These are phyloP conservation scores for Neosilurus mollespiculum DNA, from an alignment of 2,797 vertebrate genomes.

Conservation along the genomic window DNA sequence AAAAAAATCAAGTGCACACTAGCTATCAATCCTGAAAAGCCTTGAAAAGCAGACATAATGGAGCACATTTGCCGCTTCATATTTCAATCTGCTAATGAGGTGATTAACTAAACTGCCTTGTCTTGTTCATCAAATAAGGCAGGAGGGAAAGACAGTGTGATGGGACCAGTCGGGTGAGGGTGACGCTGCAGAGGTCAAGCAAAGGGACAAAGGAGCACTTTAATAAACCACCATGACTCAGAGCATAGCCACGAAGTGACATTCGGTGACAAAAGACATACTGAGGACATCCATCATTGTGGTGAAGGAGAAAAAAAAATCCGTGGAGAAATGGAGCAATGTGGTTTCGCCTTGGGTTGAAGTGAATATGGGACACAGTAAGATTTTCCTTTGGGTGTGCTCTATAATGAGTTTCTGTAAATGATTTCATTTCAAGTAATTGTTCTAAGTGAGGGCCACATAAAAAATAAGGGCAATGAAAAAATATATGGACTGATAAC, in stretches of 20 bases:
- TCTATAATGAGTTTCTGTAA: constrained; percentile 18
- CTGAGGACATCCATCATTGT: constrained; percentile 51
- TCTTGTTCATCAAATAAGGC: constrained; percentile 54
- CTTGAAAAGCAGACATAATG: constrained; percentile 45
- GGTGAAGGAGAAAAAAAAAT: neutral
- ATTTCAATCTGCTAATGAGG: constrained; percentile 59
- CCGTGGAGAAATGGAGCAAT: neutral
- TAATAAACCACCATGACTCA: constrained; percentile 55
- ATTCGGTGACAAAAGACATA: constrained; percentile 50
- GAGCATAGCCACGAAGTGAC: constrained; percentile 48
- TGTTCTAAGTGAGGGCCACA: neutral
- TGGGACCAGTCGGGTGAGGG: constrained; percentile 16
- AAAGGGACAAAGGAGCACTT: constrained; percentile 45
- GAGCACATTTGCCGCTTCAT: constrained; percentile 52
- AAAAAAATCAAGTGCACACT: constrained; percentile 29
- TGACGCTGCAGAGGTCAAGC: constrained; percentile 28
- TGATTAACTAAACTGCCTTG: constrained; percentile 60
- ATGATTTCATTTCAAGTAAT: constrained; percentile 4
- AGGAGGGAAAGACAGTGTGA: constrained; percentile 31
- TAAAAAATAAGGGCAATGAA: constrained; percentile 17
- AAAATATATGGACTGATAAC: constrained; percentile 2
- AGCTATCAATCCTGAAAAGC: constrained; percentile 50
- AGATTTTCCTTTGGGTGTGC: constrained; percentile 32
- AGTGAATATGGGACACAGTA: constrained; percentile 25
- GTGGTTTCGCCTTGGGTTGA: constrained; percentile 31